phyloP scores from a whole-genome alignment of 2,888 invertebrate genomes.

The Oegoconia quadripuncta region DNA sequence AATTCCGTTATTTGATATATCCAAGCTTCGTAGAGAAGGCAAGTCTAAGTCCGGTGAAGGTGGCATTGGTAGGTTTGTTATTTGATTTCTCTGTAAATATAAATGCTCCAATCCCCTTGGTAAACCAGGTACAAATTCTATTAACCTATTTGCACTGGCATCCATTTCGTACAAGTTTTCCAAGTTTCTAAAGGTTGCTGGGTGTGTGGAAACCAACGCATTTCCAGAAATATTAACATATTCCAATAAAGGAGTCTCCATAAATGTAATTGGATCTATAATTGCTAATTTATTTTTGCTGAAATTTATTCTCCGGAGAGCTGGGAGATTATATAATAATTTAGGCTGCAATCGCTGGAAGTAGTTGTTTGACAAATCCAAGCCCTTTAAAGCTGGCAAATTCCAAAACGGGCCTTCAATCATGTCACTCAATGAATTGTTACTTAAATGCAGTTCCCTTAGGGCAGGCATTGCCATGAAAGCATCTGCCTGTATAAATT shows the following conservation, averaged over 20 bases:
- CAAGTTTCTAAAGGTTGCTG: conserved; percentile 87
- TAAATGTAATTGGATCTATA: conserved; percentile 86
- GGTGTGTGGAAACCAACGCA: conserved; percentile 83
- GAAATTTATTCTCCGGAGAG: conserved; percentile 86
- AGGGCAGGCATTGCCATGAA: conserved; percentile 91
- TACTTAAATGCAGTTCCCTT: conserved; percentile 88
- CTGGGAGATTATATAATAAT: conserved; percentile 86
- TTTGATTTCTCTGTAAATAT: conserved; percentile 84
- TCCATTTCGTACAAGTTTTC: conserved; percentile 89
- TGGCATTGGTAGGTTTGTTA: conserved; percentile 81
- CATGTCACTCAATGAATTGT: conserved; percentile 88
- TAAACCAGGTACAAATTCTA: conserved; percentile 87
- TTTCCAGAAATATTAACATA: conserved; percentile 90
- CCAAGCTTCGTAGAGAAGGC: conserved; percentile 85
- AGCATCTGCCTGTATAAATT: conserved; percentile 87
- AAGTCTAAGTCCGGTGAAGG: conserved; percentile 85
- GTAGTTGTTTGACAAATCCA: conserved; percentile 88
- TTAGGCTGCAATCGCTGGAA: conserved; percentile 85
- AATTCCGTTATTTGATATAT: conserved; percentile 87
- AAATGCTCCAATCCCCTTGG: conserved; percentile 88
- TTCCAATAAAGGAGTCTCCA: conserved; percentile 85
- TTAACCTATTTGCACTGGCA: conserved; percentile 84
- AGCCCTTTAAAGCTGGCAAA: conserved; percentile 89
- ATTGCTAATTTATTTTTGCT: conserved; percentile 85
- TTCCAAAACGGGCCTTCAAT: conserved; percentile 90